Base-by-base conservation (phyloP, 2,797 vertebrate species). In the Oreochromis mossambicus region DNA sequence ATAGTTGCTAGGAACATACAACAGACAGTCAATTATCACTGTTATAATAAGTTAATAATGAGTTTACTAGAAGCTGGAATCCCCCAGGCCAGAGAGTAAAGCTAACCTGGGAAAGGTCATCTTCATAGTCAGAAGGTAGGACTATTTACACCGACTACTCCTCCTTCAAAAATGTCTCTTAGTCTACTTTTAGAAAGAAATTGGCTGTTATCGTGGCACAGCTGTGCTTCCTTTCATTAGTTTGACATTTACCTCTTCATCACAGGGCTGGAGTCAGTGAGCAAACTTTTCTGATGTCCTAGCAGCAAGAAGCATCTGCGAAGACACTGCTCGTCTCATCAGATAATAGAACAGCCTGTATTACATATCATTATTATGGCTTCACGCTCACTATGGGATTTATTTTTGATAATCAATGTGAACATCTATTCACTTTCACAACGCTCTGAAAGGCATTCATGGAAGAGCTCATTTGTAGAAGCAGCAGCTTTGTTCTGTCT, bases 181-280 rank as follows among this genome's bases (percentile, higher is more conserved):
- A 73, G 43, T 12, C 70, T 50, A 13, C 70, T 75, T 50, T 50
- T 50, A 75, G 26, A 75, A 50, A 75, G 4, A 50, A 32, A n/a
- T 32, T 32, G 70, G 6, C 15, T 50, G 43, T 50, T 13, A 75
- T 32, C 12, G 17, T n/a, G 43, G 10, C 43, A 50, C 70, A 50
- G 70, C 38, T 61, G 15, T 43, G 43, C 41, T 29, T 43, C 82
- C 34, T 83, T 21, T 68, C 56, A 34, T 86, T 43, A 38, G 54
- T 55, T 52, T 80, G 81, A 82, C 85, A 80, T 83, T 83, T 79
- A 54, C 46, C 51, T 78, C 80, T 48, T 83, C 61, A 43, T 80
- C 54, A 48, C 68, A 48, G 43, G 68, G 1, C 70, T 75, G 43
- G 15, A 75, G 7, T 75, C 43, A 50, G 26, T 50, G 17, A 50